A percentile compares a stretch with the other conserved stretches of the same genome.
These are phyloP conservation scores for Coelopa pilipes DNA, from an alignment of 2,888 invertebrate genomes.

Conservation along the genomic window DNA sequence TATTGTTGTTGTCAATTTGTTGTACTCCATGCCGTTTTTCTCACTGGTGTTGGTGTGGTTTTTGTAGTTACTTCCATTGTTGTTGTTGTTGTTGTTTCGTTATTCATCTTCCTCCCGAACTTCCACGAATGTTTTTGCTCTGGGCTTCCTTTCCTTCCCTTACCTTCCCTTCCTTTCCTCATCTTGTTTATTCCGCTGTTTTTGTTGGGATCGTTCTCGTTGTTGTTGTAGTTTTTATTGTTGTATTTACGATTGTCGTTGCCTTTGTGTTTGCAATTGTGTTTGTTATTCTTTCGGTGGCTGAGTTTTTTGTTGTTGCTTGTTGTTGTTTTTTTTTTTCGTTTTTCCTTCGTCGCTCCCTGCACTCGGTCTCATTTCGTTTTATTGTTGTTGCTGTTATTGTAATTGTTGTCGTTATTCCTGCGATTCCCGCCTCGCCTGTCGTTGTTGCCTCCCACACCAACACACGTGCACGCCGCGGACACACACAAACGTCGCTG, in stretches of 20 bases:
- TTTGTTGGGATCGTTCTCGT: too few relatives aligned
- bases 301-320: background rate
- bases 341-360: too few relatives aligned
- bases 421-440: conserved; percentile 27
- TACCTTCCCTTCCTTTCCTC: too few relatives aligned
- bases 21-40: background rate
- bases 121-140: background rate
- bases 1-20: background rate
- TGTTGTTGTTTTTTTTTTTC: background rate
- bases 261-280: background rate
- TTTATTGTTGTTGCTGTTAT: conserved; percentile 4
- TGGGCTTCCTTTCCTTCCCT: too few relatives aligned
- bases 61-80: conserved; percentile 16
- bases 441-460: background rate
- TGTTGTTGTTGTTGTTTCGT: conserved; percentile 5
- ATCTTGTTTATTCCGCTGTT: too few relatives aligned
- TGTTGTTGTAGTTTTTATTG: too few relatives aligned
- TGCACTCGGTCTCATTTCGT: too few relatives aligned
- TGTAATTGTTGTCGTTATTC: conserved; percentile 26
- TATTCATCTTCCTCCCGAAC: background rate
- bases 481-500: background rate
- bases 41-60: background rate
- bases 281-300: background rate
- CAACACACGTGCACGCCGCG: background rate
- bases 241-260: too few relatives aligned